A percentile compares a stretch with the other conserved stretches of the same genome.
Conservation (phyloP, 1,140 invertebrate genomes). For the Conus betulinus region DNA sequence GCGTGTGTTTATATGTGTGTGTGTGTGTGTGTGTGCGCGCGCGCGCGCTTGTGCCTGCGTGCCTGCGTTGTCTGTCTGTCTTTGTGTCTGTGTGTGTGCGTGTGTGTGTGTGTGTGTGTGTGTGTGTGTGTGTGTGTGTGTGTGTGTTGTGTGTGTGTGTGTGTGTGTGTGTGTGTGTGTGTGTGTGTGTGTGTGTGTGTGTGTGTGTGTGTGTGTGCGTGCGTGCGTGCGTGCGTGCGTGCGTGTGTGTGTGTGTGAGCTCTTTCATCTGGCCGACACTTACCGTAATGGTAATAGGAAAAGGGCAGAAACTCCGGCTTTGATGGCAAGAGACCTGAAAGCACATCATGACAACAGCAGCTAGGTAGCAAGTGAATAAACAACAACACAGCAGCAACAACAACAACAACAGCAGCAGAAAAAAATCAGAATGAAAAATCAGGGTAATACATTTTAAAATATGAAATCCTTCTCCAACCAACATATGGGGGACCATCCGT, state of each 20-base stretch:
- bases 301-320: too few species aligned
- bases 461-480: too few species aligned
- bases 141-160: neutral
- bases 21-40: neutral
- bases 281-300: too few species aligned
- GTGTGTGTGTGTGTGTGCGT: neutral
- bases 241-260: neutral
- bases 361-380: too few species aligned
- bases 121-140: neutral
- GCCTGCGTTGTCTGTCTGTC: too few species aligned
- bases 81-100: neutral
- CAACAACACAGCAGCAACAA: too few species aligned
- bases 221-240: neutral
- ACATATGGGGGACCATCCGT: too few species aligned
- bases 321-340: too few species aligned
- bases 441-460: too few species aligned
- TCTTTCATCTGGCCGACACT: neutral
- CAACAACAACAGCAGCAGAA: too few species aligned
- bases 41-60: neutral
- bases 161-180: neutral
- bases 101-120: neutral
- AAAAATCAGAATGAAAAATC: too few species aligned
- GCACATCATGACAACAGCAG: too few species aligned
- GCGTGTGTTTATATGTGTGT: neutral
- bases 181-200: neutral